Percentiles rank a stretch among this genome's conserved stretches.
Evolutionary conservation across 2,113 vertebrate species (phyloP).

Genomic region (Solenodon paradoxus): DNA sequence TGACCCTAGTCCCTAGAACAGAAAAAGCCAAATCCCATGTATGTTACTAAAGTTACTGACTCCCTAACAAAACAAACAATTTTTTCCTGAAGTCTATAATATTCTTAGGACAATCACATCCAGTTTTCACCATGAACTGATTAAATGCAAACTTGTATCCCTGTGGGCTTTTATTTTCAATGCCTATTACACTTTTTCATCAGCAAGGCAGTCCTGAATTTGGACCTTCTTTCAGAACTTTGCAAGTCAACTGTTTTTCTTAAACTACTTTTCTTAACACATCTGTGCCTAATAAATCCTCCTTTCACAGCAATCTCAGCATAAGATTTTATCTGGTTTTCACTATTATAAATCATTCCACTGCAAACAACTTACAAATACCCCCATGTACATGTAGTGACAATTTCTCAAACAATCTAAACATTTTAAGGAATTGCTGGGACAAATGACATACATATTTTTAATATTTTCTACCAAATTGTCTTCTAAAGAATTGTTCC

Average conservation of each 20-base stretch:
- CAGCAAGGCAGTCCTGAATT: constrained; percentile 28
- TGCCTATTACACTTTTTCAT: constrained; percentile 39
- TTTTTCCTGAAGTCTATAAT: neutral
- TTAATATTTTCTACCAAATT: neutral
- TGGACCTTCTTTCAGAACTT: neutral
- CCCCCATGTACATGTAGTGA: neutral
- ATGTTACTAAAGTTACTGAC: neutral
- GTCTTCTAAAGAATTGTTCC: neutral
- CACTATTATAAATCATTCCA: constrained; percentile 18
- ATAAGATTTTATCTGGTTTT: constrained; percentile 33
- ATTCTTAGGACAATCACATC: constrained; percentile 24
- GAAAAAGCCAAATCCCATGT: constrained; percentile 8
- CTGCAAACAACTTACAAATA: constrained; percentile 41
- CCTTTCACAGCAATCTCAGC: constrained; percentile 7
- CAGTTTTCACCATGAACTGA: neutral
- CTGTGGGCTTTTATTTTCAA: neutral
- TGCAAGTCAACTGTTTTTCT: neutral
- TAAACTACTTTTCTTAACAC: neutral
- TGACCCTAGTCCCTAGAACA: constrained; percentile 32
- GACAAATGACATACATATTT: constrained; percentile 5
- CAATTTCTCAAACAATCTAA: constrained; percentile 30
- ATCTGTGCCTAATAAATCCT: neutral
- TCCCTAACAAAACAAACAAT: constrained; percentile 28
- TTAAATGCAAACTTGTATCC: neutral
- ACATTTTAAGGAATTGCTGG: neutral